These are phyloP conservation scores for Acipenser transmontanus DNA, from an alignment of 2,797 vertebrate species.

Conservation along the genomic window DNA sequence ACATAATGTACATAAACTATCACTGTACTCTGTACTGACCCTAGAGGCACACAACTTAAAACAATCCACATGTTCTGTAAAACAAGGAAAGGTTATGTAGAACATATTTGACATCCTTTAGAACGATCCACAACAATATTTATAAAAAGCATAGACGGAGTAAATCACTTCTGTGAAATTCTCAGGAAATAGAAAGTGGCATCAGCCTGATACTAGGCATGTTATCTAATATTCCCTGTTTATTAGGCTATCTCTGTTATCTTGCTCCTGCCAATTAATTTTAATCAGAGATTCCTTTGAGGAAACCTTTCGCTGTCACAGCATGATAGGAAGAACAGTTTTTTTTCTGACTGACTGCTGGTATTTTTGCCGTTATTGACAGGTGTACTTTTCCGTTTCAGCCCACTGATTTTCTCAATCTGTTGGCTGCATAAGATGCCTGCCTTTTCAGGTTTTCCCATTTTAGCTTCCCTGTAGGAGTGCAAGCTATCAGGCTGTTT, in stretches of 20 bases:
- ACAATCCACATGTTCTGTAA: too few relatives aligned
- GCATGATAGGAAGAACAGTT: neutral
- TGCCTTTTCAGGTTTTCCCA: constrained; percentile 11
- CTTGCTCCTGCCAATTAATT: constrained; percentile 6
- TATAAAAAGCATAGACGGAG: too few relatives aligned
- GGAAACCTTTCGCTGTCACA: constrained; percentile 9
- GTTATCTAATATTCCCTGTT: neutral
- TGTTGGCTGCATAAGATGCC: neutral
- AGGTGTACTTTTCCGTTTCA: constrained; percentile 16
- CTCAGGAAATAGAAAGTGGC: neutral
- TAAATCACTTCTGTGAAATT: neutral
- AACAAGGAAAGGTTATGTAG: too few relatives aligned
- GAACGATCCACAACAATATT: too few relatives aligned
- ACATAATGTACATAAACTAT: too few relatives aligned
- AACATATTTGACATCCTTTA: too few relatives aligned
- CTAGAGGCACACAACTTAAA: too few relatives aligned
- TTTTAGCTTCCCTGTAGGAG: constrained; percentile 18
- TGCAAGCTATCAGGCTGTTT: constrained; percentile 5
- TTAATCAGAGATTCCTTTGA: neutral
- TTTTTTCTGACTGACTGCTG: constrained; percentile 16
- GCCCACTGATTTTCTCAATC: constrained; percentile 12
- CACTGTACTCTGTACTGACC: too few relatives aligned
- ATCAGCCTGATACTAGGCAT: neutral
- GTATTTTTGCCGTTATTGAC: constrained; percentile 20
- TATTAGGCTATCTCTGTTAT: neutral